phyloP scores from a whole-genome alignment of 2,888 invertebrate genomes.

The Epirrita christyi region DNA sequence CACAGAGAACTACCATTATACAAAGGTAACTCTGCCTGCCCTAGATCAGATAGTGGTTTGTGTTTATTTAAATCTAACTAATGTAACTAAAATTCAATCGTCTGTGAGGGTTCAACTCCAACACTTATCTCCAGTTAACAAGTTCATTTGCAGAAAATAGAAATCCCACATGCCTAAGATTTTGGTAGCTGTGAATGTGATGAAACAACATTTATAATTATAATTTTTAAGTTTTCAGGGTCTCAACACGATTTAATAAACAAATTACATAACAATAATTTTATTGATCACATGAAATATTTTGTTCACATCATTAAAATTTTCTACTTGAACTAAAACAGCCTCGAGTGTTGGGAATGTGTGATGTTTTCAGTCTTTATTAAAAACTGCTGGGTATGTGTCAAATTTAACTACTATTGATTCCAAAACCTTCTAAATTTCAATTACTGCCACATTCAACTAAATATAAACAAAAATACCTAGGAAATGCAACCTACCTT shows the following conservation, averaged over 20 bases:
- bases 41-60: no score
- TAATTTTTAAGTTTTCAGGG: no score
- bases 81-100: no score
- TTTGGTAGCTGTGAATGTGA: no score
- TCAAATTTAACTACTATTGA: slow-evolving; percentile 46
- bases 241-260: background rate
- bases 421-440: slow-evolving; percentile 35
- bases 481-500: slow-evolving; percentile 42
- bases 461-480: slow-evolving; percentile 43
- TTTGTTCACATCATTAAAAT: slow-evolving; percentile 71
- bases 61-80: no score
- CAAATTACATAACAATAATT: slow-evolving; percentile 46
- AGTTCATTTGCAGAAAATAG: no score
- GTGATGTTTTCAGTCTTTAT: slow-evolving; percentile 66
- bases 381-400: slow-evolving; percentile 48
- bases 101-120: no score
- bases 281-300: slow-evolving; percentile 72
- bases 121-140: no score
- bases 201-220: no score
- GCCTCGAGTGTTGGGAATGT: slow-evolving; percentile 78
- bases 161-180: no score
- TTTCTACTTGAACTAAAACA: slow-evolving; percentile 69
- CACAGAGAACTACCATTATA: no score
- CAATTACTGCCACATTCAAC: slow-evolving; percentile 34
- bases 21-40: no score